Conservation (phyloP, 2,113 vertebrate species). For the Mastomys coucha region DNA sequence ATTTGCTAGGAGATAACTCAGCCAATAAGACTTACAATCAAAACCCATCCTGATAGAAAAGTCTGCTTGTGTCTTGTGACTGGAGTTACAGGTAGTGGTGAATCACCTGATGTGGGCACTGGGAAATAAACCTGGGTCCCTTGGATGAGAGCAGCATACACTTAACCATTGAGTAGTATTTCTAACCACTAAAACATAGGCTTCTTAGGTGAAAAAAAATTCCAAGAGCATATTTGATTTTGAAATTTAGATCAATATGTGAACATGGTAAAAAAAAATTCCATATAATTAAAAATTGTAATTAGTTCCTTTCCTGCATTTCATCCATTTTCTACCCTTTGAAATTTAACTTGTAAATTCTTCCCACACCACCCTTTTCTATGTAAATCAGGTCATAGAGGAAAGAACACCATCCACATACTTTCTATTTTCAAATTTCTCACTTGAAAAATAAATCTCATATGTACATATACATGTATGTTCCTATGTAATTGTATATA, state of each 20-base stretch:
- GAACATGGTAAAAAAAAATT: not conserved
- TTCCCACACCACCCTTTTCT: not conserved
- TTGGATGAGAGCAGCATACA: not conserved
- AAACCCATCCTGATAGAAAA: not conserved
- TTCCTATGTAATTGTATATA: not conserved
- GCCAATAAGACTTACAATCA: not conserved
- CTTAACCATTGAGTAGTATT: not conserved
- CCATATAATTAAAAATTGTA: not conserved
- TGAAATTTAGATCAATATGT: not conserved
- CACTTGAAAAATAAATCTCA: not conserved
- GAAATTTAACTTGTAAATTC: not conserved
- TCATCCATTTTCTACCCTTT: not conserved
- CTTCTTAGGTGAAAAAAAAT: not conserved
- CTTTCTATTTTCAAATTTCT: not conserved
- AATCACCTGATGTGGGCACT: not conserved
- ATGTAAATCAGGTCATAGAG: not conserved
- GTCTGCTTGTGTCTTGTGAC: not conserved
- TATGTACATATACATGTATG: not conserved
- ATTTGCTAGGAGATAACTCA: not conserved
- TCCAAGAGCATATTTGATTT: not conserved
- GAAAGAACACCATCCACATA: not conserved
- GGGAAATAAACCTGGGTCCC: not conserved
- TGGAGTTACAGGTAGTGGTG: not conserved
- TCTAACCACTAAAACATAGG: not conserved
- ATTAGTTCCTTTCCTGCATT: not conserved